Evolutionary conservation across 2,888 invertebrate genomes (phyloP).

Genomic region (Ormyrus nitidulus): DNA sequence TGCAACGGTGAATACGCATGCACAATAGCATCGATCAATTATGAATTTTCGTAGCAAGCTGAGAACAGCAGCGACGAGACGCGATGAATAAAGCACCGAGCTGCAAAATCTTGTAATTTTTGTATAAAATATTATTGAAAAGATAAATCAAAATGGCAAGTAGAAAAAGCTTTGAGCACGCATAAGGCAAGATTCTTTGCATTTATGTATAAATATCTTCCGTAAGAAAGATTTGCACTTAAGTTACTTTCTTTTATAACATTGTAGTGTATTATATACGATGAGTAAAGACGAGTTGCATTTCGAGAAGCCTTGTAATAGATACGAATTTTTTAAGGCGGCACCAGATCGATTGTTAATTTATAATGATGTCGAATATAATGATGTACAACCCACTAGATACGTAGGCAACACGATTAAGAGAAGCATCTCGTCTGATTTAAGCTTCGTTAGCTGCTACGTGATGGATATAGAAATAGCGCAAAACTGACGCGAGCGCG

Average conservation of each 20-base stretch:
- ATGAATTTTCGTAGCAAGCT: too few species aligned
- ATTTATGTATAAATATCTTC: conserved; percentile 19
- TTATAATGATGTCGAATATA: conserved; percentile 21
- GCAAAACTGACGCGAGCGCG: neutral
- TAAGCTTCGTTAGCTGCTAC: conserved; percentile 23
- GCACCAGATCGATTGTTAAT: conserved; percentile 26
- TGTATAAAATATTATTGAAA: conserved; percentile 35
- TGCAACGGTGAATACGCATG: too few species aligned
- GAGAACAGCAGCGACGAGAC: too few species aligned
- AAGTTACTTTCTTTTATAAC: conserved; percentile 31
- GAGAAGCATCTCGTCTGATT: conserved; percentile 17
- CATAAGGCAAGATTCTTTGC: conserved; percentile 6
- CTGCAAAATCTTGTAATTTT: conserved; percentile 35
- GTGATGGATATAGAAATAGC: neutral
- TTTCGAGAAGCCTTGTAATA: conserved; percentile 20
- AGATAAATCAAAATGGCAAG: conserved; percentile 21
- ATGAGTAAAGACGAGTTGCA: conserved; percentile 20
- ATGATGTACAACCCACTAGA: neutral
- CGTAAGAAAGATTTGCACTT: conserved; percentile 10
- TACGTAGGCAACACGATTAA: conserved; percentile 3
- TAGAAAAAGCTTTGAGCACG: conserved; percentile 22
- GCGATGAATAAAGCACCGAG: neutral
- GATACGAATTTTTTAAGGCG: conserved; percentile 23
- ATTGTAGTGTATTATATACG: conserved; percentile 16
- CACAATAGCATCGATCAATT: too few species aligned